phyloP scores from a whole-genome alignment of 2,888 invertebrate genomes.

The Zygaena filipendulae region DNA sequence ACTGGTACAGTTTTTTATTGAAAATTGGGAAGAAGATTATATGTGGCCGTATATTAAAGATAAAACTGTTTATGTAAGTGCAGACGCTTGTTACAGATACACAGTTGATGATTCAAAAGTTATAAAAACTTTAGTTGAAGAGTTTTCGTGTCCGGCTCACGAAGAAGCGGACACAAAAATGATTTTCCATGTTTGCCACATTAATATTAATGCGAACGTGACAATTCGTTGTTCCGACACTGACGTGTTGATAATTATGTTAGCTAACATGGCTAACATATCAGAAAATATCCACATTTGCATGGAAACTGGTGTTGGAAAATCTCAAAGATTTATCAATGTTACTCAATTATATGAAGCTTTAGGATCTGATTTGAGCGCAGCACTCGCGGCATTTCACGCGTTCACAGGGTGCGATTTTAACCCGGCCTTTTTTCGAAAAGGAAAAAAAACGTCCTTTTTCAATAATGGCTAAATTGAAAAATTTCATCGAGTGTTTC shows the following conservation, averaged over 20 bases:
- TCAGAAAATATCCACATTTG: conserved; percentile 4
- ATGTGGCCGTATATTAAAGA: conserved; percentile 14
- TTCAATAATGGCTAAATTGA: conserved; percentile 6
- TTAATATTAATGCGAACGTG: conserved; percentile 3
- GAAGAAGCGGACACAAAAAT: conserved; percentile 20
- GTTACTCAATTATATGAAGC: conserved; percentile 2
- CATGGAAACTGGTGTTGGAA: conserved; percentile 9
- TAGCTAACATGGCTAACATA: conserved; percentile 8
- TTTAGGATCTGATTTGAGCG: conserved; percentile 1
- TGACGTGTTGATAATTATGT: conserved; percentile 6
- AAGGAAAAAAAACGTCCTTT: conserved; percentile 19
- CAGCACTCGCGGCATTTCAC: conserved; percentile 20
- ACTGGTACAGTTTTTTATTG: conserved; percentile 9
- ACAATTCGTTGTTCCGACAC: conserved; percentile 3
- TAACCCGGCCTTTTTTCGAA: conserved; percentile 22
- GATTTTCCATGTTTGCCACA: conserved; percentile 13
- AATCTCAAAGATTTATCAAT: conserved; percentile 4
- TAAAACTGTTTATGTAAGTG: conserved; percentile 7
- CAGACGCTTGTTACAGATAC: conserved; percentile 11
- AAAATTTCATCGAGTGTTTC: conserved; percentile 1
- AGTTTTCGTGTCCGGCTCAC: conserved; percentile 17
- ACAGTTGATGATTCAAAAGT: conserved; percentile 12
- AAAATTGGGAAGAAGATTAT: conserved; percentile 17
- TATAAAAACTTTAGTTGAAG: conserved; percentile 8
- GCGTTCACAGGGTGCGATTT: conserved; percentile 26